Percentiles rank a stretch among this genome's conserved stretches.
These are phyloP conservation scores for Mesoclemmys tuberculata DNA, from an alignment of 2,113 vertebrate species.

Conservation along the genomic window DNA sequence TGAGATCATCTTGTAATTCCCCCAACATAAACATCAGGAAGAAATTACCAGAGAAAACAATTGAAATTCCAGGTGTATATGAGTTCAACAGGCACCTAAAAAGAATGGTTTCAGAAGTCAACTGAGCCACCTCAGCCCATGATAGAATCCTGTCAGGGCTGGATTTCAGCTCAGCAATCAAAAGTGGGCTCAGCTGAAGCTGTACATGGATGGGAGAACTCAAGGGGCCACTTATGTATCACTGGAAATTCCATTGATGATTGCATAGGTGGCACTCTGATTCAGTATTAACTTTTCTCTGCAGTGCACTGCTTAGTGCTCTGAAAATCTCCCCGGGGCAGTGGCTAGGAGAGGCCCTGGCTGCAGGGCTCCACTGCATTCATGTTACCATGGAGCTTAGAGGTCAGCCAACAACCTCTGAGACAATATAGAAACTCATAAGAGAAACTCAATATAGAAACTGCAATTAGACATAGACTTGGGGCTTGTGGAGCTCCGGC, in stretches of 20 bases:
- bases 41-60: conserved; percentile 26
- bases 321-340: neutral
- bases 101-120: neutral
- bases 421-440: neutral
- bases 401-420: neutral
- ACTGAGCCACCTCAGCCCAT: neutral
- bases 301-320: neutral
- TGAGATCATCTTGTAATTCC: conserved; percentile 57
- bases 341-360: neutral
- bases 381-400: neutral
- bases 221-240: neutral
- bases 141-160: neutral
- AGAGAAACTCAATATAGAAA: fast-evolving
- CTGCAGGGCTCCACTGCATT: neutral
- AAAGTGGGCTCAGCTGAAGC: neutral
- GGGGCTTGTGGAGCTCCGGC: no score
- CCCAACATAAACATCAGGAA: conserved; percentile 48
- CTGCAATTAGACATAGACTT: neutral
- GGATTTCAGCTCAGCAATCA: neutral
- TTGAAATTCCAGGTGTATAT: neutral
- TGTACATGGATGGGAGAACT: neutral
- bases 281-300: neutral
- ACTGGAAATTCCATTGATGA: neutral
- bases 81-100: conserved; percentile 4
- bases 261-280: neutral